Base-by-base conservation (phyloP, 1,140 invertebrate species). In the Aphelenchoides besseyi region DNA sequence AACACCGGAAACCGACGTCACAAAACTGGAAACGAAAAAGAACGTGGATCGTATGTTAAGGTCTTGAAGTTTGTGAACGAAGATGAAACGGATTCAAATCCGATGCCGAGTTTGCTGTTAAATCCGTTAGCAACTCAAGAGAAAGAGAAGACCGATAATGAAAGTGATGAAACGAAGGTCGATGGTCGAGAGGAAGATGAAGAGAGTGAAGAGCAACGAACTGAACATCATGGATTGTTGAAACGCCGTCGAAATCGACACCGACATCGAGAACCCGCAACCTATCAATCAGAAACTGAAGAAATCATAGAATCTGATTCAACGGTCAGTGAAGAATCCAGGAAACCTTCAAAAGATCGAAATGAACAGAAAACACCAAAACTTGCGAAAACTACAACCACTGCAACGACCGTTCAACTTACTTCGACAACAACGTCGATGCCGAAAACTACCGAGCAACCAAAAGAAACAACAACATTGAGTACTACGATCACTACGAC, bases 371-470 rank as follows among this genome's bases (percentile, higher is more conserved):
- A 71, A 32, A n/a, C n/a, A n/a, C 26, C 12, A 12, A 73, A n/a
- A 16, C 59, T n/a, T 28, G 33, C 8, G 9, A 70, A 23, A 2
- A 16, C 69, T n/a, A 73, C 69, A 26, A 70, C 69, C 0, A 73
- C 69, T 30, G 71, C 69, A 2, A 71, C 28, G 2, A 54, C 69
- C 16, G 12, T n/a, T n/a, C n/a, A n/a, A n/a, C n/a, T n/a, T n/a
- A n/a, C n/a, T n/a, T n/a, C n/a, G n/a, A n/a, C n/a, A n/a, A n/a
- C n/a, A n/a, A n/a, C n/a, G n/a, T n/a, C n/a, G n/a, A n/a, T n/a
- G n/a, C n/a, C 69, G 16, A 73, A 33, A 29, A 71, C 69, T 0
- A 69, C 32, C 29, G n/a, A 70, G 23, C 16, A 70, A n/a, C 30
- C 1, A 29, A 28, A 2, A 1, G 41, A 32, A 71, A 1, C 26